These are phyloP conservation scores for Anser cygnoides DNA, from an alignment of 2,113 vertebrate genomes.

Conservation along the genomic window DNA sequence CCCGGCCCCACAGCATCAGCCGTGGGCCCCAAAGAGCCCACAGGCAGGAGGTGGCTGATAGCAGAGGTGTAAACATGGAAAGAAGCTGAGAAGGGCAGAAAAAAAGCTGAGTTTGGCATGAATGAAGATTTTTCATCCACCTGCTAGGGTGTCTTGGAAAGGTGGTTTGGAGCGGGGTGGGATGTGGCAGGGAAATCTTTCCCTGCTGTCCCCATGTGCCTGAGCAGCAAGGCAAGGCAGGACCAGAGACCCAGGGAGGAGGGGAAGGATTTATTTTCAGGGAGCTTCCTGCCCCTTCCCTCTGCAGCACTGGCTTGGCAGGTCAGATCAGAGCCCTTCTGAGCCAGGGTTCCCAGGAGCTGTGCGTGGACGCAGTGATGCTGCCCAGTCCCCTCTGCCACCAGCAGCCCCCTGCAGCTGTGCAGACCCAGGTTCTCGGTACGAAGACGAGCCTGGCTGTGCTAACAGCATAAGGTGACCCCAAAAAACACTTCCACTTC, in stretches of 20 bases:
- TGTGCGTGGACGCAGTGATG: not conserved
- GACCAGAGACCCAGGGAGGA: not conserved
- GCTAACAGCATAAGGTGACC: not conserved
- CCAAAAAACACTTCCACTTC: not conserved
- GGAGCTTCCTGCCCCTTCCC: not conserved
- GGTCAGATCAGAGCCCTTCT: not conserved
- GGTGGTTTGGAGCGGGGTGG: not conserved
- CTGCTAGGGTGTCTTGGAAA: not conserved
- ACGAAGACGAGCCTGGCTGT: not conserved
- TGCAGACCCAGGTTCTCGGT: accelerated
- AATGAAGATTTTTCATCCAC: not conserved
- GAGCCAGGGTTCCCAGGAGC: not conserved
- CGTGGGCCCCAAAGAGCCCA: not conserved
- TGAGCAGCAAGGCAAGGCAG: accelerated
- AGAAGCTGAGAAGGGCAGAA: not conserved
- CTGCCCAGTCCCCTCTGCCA: not conserved
- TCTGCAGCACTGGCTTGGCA: not conserved
- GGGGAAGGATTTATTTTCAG: not conserved
- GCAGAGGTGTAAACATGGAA: not conserved
- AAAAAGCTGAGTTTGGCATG: not conserved
- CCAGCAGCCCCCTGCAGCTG: not conserved
- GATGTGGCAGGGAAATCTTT: not conserved
- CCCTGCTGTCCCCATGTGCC: not conserved
- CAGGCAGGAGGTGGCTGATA: not conserved
- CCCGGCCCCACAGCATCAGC: not conserved